A percentile compares a stretch with the other conserved stretches of the same genome.
phyloP scores from a whole-genome alignment of 2,797 vertebrate species.

The Thunnus albacares region DNA sequence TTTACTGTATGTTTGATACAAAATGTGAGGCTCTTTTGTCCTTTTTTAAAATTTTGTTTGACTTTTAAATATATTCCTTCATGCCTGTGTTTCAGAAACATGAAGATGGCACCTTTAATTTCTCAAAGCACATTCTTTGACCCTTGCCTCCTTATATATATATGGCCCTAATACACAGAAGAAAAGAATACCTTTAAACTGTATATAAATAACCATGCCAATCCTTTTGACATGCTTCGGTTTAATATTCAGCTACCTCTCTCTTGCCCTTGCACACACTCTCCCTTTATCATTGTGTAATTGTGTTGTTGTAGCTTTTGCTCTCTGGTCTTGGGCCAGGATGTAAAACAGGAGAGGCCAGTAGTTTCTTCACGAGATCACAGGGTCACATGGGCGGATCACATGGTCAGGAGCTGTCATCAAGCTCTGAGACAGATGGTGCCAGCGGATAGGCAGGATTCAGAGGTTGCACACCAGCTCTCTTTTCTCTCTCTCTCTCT shows the following conservation, averaged over 20 bases:
- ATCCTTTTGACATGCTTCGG: conserved; percentile 21
- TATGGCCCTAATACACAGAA: not conserved
- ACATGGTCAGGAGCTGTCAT: conserved; percentile 80
- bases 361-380: conserved; percentile 63
- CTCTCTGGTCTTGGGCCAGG: conserved; percentile 43
- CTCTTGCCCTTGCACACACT: conserved; percentile 17
- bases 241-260: conserved; percentile 37
- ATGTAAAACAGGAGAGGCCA: conserved; percentile 54
- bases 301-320: conserved; percentile 44
- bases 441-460: conserved; percentile 73
- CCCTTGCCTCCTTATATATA: not conserved
- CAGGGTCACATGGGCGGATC: conserved; percentile 74
- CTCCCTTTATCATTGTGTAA: conserved; percentile 33
- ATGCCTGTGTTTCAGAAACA: not conserved
- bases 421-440: conserved; percentile 81
- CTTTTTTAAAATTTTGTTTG: not conserved
- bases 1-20: not conserved
- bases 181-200: not conserved
- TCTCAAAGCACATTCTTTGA: not conserved
- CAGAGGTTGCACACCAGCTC: conserved; percentile 62
- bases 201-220: conserved; percentile 7
- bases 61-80: not conserved
- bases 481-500: conserved; percentile 15
- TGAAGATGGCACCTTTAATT: not conserved
- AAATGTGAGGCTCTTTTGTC: not conserved